phyloP scores from a whole-genome alignment of 1,140 invertebrate species.

The Drosophila sp. region DNA sequence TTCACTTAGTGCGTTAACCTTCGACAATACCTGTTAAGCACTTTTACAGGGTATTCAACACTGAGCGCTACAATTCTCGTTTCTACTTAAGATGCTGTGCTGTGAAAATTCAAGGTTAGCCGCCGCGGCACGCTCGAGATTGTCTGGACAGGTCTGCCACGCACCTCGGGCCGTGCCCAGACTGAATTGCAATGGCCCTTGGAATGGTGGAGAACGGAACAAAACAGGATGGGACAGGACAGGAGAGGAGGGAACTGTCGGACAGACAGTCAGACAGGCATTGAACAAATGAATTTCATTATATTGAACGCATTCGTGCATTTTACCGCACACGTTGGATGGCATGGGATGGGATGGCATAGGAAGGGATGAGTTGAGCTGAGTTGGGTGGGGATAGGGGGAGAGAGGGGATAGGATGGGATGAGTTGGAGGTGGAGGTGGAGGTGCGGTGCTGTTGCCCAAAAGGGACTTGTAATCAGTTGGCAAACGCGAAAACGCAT shows the following conservation, averaged over 20 bases:
- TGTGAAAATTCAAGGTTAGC: constrained; percentile 76
- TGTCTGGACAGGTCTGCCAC: constrained; percentile 52
- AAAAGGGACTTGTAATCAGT: constrained; percentile 79
- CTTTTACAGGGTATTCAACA: constrained; percentile 16
- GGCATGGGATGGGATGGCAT: neutral
- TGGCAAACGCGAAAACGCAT: constrained; percentile 78
- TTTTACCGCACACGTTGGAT: constrained; percentile 78
- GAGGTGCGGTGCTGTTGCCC: constrained; percentile 38
- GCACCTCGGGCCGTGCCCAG: constrained; percentile 46
- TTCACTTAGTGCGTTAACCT: no score
- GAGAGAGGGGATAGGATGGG: neutral
- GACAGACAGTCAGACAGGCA: constrained; percentile 37
- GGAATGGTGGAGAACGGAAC: constrained; percentile 3
- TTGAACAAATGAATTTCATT: constrained; percentile 80
- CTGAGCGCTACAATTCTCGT: constrained; percentile 67
- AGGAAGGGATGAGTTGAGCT: neutral
- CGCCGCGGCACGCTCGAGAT: constrained; percentile 58
- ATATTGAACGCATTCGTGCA: constrained; percentile 82
- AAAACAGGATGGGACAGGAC: neutral
- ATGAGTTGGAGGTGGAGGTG: neutral
- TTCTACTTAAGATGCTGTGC: constrained; percentile 66
- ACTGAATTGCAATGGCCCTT: constrained; percentile 25
- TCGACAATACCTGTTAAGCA: no score
- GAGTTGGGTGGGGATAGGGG: no score
- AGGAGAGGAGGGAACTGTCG: no score